Evolutionary conservation across 2,797 vertebrate species (phyloP).

Genomic region (Peromyscus attwateri): DNA sequence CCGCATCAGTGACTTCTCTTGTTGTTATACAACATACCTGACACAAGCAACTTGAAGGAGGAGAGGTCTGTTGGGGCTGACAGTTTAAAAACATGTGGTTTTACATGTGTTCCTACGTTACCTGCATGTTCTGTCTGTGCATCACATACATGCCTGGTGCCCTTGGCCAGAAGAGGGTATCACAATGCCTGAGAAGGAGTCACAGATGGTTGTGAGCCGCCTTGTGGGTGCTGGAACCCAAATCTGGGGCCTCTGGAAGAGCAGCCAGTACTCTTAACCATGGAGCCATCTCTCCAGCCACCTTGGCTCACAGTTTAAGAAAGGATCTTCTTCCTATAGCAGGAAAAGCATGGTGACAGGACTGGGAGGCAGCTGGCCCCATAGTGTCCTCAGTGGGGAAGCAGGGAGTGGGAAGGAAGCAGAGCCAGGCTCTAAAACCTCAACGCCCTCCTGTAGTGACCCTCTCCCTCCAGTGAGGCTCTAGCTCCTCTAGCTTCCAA

Average conservation of each 20-base stretch:
- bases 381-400: neutral
- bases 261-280: neutral
- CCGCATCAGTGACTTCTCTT: no score
- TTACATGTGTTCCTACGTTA: neutral
- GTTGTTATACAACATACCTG: neutral
- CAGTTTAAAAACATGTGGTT: neutral
- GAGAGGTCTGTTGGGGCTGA: neutral
- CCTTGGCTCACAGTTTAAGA: neutral
- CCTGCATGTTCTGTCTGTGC: neutral
- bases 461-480: neutral
- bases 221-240: neutral
- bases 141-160: neutral
- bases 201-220: neutral
- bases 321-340: neutral
- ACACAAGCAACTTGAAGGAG: neutral
- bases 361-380: neutral
- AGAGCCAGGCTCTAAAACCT: neutral
- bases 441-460: neutral
- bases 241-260: neutral
- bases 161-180: neutral
- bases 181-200: neutral
- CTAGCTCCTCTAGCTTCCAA: neutral
- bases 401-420: neutral
- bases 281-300: neutral
- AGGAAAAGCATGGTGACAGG: neutral